Percentiles rank a stretch among this genome's conserved stretches.
phyloP scores from a whole-genome alignment of 2,888 invertebrate species.

The Microchrysa polita region DNA sequence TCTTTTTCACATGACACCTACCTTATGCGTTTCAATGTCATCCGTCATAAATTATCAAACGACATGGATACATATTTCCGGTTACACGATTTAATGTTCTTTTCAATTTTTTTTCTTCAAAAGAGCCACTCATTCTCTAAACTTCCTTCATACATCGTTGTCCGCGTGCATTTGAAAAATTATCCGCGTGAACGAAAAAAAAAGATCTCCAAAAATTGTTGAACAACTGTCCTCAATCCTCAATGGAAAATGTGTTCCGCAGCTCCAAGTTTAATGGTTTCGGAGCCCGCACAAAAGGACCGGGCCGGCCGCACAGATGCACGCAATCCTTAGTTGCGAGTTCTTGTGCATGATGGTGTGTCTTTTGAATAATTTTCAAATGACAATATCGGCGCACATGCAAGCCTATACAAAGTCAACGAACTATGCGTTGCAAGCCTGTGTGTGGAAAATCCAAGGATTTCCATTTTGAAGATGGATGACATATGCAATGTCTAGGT shows the following conservation, averaged over 20 bases:
- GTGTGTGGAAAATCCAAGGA: conserved; percentile 29
- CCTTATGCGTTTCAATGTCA: conserved; percentile 14
- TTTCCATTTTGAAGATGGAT: background rate
- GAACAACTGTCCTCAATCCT: conserved; percentile 36
- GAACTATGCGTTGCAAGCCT: background rate
- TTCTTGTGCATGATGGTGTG: too few species aligned
- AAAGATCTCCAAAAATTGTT: conserved; percentile 15
- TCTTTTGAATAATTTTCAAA: background rate
- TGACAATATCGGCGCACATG: background rate
- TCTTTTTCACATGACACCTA: conserved; percentile 31
- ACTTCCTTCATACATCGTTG: conserved; percentile 23
- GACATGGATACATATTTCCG: conserved; percentile 45
- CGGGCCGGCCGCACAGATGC: background rate
- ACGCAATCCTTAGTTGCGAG: background rate
- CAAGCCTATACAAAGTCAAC: conserved; percentile 26
- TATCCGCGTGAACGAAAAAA: conserved; percentile 7
- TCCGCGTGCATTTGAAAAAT: conserved; percentile 20
- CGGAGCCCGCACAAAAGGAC: background rate
- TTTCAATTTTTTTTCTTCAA: too few species aligned
- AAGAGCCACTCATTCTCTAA: background rate
- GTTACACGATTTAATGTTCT: conserved; percentile 42
- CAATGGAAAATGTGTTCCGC: conserved; percentile 32
- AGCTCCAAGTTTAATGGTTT: background rate
- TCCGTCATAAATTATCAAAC: conserved; percentile 28
- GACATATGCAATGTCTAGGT: conserved; percentile 8